Percentiles rank a stretch among this genome's conserved stretches.
phyloP scores from a whole-genome alignment of 1,140 invertebrate species.

The Brachystomella parvula region DNA sequence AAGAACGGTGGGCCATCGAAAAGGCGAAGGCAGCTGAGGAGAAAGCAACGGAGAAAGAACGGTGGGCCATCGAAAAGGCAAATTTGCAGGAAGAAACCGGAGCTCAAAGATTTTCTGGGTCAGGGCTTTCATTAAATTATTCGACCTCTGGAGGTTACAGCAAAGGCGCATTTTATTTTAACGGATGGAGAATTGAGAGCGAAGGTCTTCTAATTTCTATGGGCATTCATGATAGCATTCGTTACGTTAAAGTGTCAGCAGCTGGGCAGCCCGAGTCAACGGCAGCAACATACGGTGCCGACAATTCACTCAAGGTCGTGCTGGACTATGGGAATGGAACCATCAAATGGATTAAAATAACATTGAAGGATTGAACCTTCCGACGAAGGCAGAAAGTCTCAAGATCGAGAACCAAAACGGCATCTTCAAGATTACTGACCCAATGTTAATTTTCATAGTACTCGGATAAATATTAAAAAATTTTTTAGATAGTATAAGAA shows the following conservation, averaged over 20 bases:
- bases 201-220: background rate
- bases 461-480: background rate
- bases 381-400: background rate
- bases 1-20: no score
- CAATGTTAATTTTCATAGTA: background rate
- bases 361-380: background rate
- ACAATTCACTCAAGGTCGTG: background rate
- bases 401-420: background rate
- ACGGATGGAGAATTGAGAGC: background rate
- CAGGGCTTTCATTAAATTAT: no score
- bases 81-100: background rate
- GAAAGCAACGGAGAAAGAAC: background rate
- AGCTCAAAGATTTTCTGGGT: no score
- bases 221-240: background rate
- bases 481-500: background rate
- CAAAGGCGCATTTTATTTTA: background rate
- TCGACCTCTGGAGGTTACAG: background rate
- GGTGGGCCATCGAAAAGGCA: background rate
- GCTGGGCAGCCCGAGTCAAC: background rate
- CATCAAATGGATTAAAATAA: background rate
- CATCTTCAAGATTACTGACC: background rate
- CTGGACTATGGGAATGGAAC: background rate
- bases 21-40: background rate
- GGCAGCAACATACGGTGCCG: background rate
- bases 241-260: background rate